Base-by-base conservation (phyloP, 2,113 vertebrate genomes). In the Panurus biarmicus region DNA sequence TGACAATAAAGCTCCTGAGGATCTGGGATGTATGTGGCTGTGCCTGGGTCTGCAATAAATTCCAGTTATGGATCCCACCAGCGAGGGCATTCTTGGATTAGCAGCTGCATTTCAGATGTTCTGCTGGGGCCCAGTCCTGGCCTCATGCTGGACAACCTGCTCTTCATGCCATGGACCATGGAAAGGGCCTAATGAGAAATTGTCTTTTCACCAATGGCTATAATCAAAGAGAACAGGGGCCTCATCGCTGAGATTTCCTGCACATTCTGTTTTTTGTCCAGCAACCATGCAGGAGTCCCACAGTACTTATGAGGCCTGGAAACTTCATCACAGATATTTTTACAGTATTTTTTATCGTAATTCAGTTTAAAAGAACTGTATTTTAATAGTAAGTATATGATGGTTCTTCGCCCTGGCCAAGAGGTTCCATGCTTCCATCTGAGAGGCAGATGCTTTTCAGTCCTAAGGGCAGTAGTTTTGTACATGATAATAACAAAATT, bases 31-130 rank as follows among this genome's bases (percentile, higher is more conserved):
- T 33, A 7, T 0, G 1, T 24, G 54, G 42, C 75, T 40, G 31
- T 47, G 54, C 29, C 60, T 50, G 29, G 51, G 42, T n/a, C 72
- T 2, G 0, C 33, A 10, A 47, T 11, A 13, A 8, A 0, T 26
- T 38, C 31, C 15, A 31, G 12, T 25, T 47, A 14, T 0, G 17
- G 72, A 56, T 51, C 61, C 51, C 65, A 29, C 6, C 15, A 40
- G 31, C 18, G 53, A 47, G 51, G 28, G 51, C 17, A 29, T 6
- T 11, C 48, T 33, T 21, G 40, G 36, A 19, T 36, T 17, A 47
- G 28, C 38, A 62, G 45, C 36, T 40, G 45, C 19, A 42, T 85
- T 76, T 76, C 17, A 33, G 71, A 7, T 38, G 7, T 28, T 84
- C 62, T 38, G 23, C 11, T 51, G 44, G 35, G 60, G 25, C 36